phyloP scores from a whole-genome alignment of 2,113 vertebrate species.

The Turdus rufiventris region DNA sequence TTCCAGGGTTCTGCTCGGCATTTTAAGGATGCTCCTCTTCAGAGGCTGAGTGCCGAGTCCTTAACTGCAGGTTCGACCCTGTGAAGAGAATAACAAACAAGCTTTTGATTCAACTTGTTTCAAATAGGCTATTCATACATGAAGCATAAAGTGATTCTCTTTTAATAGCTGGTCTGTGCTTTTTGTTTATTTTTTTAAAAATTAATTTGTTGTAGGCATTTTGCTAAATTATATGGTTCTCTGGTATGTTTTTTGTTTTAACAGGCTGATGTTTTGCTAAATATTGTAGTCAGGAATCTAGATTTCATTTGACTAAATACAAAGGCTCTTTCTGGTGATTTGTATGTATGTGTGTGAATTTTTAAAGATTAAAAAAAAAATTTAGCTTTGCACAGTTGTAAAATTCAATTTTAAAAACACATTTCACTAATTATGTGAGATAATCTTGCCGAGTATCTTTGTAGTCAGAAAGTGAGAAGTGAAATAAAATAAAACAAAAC shows the following conservation, averaged over 20 bases:
- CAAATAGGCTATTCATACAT: neutral
- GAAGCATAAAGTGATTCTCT: neutral
- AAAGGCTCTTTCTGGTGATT: neutral
- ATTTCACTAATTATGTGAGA: neutral
- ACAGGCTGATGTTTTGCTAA: neutral
- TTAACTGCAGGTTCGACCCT: conserved; percentile 30
- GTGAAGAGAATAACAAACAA: neutral
- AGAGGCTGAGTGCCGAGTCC: neutral
- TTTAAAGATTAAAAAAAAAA: neutral
- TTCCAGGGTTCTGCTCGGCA: neutral
- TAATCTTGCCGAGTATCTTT: neutral
- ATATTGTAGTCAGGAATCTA: neutral
- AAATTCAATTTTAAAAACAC: neutral
- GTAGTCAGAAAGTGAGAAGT: neutral
- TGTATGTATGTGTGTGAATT: neutral
- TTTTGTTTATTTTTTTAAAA: neutral
- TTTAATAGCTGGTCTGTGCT: neutral
- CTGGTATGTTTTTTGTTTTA: neutral
- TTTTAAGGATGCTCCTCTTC: neutral
- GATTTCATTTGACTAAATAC: neutral
- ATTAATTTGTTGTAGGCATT: neutral
- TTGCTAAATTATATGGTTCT: neutral
- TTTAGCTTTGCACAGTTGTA: neutral
- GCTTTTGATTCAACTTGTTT: neutral
- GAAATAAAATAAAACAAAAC: neutral